A percentile compares a stretch with the other conserved stretches of the same genome.
phyloP scores from a whole-genome alignment of 2,888 invertebrate species.

The Drosophila barbarae region DNA sequence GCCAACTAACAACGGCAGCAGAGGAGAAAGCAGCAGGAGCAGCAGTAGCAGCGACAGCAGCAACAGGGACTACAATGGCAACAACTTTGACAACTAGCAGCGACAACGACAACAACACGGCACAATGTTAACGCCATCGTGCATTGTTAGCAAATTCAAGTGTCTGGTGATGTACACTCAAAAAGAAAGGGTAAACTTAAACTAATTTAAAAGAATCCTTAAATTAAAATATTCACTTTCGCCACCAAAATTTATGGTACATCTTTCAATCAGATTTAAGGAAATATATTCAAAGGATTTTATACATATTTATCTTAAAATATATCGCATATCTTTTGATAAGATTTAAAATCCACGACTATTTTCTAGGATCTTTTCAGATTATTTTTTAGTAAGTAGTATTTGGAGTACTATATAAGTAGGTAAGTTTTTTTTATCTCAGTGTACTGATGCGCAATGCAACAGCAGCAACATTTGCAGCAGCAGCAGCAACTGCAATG shows the following conservation, averaged over 20 bases:
- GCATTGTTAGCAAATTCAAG: conserved; percentile 71
- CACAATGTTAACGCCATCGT: conserved; percentile 66
- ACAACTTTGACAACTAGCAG: conserved; percentile 43
- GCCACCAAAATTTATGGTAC: too few relatives aligned
- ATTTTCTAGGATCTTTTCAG: not conserved
- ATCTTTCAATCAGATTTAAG: too few relatives aligned
- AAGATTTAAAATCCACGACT: not conserved
- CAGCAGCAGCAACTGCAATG: conserved; percentile 46
- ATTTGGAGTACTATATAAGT: not conserved
- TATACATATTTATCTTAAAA: too few relatives aligned
- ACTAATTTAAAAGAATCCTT: not conserved
- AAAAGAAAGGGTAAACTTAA: not conserved
- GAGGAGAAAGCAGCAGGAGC: conserved; percentile 15
- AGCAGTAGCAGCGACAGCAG: not conserved
- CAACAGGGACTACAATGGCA: conserved; percentile 30
- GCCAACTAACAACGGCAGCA: conserved; percentile 61
- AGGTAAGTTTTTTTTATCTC: not conserved
- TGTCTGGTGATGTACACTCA: conserved; percentile 43
- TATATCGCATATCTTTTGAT: not conserved
- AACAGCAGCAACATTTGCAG: conserved; percentile 22
- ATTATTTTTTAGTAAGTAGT: not conserved
- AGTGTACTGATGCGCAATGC: conserved; percentile 21
- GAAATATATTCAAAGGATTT: too few relatives aligned
- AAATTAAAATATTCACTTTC: not conserved
- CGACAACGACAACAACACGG: conserved; percentile 49